phyloP scores from a whole-genome alignment of 2,888 invertebrate genomes.

The Dryadula phaetusa region DNA sequence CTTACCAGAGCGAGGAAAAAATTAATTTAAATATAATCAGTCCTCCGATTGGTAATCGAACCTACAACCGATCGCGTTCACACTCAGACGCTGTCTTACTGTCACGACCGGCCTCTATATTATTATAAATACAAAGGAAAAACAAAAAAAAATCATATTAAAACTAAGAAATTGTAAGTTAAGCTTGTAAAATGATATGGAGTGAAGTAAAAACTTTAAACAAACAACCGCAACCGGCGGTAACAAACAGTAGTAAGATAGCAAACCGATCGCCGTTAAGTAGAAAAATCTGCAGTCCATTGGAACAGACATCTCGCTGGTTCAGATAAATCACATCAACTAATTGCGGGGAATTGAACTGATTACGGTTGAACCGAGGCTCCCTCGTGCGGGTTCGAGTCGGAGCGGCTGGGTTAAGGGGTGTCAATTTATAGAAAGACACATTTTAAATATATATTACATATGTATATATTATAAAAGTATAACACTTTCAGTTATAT shows the following conservation, averaged over 20 bases:
- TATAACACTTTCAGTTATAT: too few relatives aligned
- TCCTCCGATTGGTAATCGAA: too few relatives aligned
- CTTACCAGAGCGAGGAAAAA: too few relatives aligned
- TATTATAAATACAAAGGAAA: too few relatives aligned
- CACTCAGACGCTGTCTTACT: too few relatives aligned
- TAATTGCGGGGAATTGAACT: slow-evolving; percentile 45
- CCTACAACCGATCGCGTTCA: too few relatives aligned
- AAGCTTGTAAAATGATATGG: neutral
- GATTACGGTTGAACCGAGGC: slow-evolving; percentile 41
- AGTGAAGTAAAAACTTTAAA: neutral
- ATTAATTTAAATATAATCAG: too few relatives aligned
- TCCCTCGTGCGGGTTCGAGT: slow-evolving; percentile 39
- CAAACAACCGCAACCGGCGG: slow-evolving; percentile 13
- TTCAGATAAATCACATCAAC: slow-evolving; percentile 46
- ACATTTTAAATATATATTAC: neutral
- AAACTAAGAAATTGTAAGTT: neutral
- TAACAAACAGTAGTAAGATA: slow-evolving; percentile 28
- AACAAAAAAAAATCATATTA: neutral
- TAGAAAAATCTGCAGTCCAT: slow-evolving; percentile 30
- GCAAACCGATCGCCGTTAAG: slow-evolving; percentile 27
- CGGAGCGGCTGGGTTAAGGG: slow-evolving; percentile 29
- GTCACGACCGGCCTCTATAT: too few relatives aligned
- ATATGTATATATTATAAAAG: too few relatives aligned
- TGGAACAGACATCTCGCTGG: slow-evolving; percentile 40
- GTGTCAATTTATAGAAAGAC: slow-evolving; percentile 5